Evolutionary conservation across 1,140 invertebrate species (phyloP), one percentile per base, ranked within the genome.

Genomic region (Megalopta genalis): DNA sequence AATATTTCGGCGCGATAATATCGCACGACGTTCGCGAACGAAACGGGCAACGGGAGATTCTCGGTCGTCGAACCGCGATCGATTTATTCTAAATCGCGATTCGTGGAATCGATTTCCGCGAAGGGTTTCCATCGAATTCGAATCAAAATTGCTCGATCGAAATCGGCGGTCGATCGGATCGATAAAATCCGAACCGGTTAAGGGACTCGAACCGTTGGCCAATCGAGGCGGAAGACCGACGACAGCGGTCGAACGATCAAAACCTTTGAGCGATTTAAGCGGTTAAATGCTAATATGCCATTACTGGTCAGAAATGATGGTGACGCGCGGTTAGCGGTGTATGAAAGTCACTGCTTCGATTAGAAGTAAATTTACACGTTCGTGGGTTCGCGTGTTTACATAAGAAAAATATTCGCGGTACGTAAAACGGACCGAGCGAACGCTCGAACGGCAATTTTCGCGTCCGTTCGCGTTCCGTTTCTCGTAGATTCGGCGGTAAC

Each of bases 231-330:
- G 23, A 77, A 77, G 72, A 78, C 76, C 76, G 25, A 78, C 65
- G 59, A 63, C 32, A 72, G 42, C 60, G 37, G 76, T 78, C 60
- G 46, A 78, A 65, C 60, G 69, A 18, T 8, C 69, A 54, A 25
- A 72, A 72, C 60, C 68, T 72, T 76, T 76, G 73, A 68, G 64
- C 73, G 66, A 59, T 78, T 78, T 72, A 78, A 64, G 37, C 68
- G 69, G 76, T 78, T 78, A 71, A 77, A 64, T 63, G 69, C 46
- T 72, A 64, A 64, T 72, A 70, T 62, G 46, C 39, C 69, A 72
- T 78, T 65, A 72, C 23, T 72, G 60, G 60, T 54, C 69, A 65
- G 60, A 39, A 78, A 46, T 78, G 68, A 69, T 76, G 59, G 23
- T 18, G 60, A 63, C 42, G n/a, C 14, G 18, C n/a, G n/a, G n/a